Conservation (phyloP, 2,888 invertebrate genomes). For the Erynnis tages region DNA sequence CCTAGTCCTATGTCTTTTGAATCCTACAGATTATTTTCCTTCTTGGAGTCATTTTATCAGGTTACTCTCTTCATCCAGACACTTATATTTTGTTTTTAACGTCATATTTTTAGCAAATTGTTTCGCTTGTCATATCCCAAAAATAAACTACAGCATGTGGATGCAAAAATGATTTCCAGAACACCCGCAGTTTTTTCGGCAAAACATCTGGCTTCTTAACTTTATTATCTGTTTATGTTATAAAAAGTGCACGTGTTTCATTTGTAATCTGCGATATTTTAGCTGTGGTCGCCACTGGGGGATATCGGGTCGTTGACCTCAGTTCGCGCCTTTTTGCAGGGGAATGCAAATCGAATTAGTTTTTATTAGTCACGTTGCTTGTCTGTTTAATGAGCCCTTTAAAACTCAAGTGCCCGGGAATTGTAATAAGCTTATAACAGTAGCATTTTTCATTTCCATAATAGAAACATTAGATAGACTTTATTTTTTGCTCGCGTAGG, state of each 20-base stretch:
- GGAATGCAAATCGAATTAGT: constrained; percentile 10
- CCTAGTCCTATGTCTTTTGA: no score
- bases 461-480: no score
- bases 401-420: background rate
- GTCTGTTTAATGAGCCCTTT: constrained; percentile 3
- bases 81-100: no score
- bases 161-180: constrained; percentile 8
- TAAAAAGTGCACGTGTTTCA: constrained; percentile 20
- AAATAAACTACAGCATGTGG: background rate
- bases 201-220: constrained; percentile 22
- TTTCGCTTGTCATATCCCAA: background rate
- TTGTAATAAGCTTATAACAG: background rate
- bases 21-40: background rate
- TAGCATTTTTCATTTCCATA: background rate
- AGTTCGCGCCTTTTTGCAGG: constrained; percentile 12
- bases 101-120: no score
- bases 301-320: constrained; percentile 25
- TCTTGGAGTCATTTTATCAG: background rate
- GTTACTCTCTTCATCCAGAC: no score
- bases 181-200: constrained; percentile 14
- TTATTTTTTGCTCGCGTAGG: no score
- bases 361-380: background rate
- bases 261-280: constrained; percentile 19
- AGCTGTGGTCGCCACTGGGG: constrained; percentile 28
- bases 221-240: constrained; percentile 30